Base-by-base conservation (phyloP, 2,113 vertebrate genomes). In the Cyrtonyx montezumae region DNA sequence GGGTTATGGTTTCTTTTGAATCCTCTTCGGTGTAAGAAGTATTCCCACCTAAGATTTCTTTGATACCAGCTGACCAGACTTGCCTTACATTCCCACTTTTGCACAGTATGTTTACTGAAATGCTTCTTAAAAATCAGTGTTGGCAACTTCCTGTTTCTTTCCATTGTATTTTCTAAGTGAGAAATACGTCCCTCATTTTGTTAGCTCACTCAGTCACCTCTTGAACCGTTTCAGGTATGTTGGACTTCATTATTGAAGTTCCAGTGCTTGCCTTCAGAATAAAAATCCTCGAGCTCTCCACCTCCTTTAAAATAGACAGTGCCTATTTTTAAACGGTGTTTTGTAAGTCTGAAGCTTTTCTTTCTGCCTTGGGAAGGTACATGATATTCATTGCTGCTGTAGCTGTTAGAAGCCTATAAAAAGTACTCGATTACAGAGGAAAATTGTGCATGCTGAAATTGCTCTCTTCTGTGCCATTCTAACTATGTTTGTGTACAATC, bases 381-480 rank as follows among this genome's bases (percentile, higher is more conserved):
- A 1, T 8, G 42, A 5, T 37, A 49, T 30, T 74, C 63, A 3
- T 13, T 90, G 51, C 49, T 20, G 1, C 13, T 71, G 46, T 75
- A 61, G 36, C 42, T 46, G 74, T 22, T 74, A 8, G 6, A 3
- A 37, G 58, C 2, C 84, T 79, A 32, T 69, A 74, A 49, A 63
- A 87, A 36, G 55, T 53, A 7, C 53, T 51, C 6, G 51, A 40
- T 53, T 81, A 2, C 48, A 84, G 86, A 34, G 1, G 11, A 76
- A 88, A 20, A 53, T 37, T 12, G 53, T 32, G 48, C 26, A 1
- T 32, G 46, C 53, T 66, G 88, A 36, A 77, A 45, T 79, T 73
- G 69, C 73, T 90, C 88, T 81, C 59, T 48, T 43, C 74, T 81
- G 74, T 84, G 80, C 75, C 45, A 18, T 95, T 69, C n/a, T 56